Conservation (phyloP, 2,797 vertebrate species). For the Cephalopachus bancanus region DNA sequence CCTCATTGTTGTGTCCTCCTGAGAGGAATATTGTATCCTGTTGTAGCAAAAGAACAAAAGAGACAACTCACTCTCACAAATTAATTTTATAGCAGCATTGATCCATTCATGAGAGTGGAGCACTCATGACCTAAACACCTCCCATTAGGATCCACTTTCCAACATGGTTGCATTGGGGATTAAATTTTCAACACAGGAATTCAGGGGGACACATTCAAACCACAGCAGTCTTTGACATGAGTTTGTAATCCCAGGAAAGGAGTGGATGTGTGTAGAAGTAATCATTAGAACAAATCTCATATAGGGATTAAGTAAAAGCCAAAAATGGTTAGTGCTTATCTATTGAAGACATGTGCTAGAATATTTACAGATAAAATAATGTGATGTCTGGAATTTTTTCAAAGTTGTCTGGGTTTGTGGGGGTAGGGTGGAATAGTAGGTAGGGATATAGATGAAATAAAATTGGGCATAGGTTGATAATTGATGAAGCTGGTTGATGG, state of each 20-base stretch:
- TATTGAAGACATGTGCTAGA: background rate
- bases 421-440: background rate
- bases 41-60: background rate
- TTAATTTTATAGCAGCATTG: background rate
- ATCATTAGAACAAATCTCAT: background rate
- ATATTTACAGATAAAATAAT: slow-evolving; percentile 10
- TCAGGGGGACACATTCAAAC: background rate
- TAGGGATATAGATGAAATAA: background rate
- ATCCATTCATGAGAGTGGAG: background rate
- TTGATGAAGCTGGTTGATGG: slow-evolving; percentile 12
- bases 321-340: background rate
- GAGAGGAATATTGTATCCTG: background rate
- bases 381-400: background rate
- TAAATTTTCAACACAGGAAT: background rate
- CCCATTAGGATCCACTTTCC: background rate
- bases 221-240: background rate
- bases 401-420: background rate
- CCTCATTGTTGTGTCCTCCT: background rate
- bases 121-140: background rate
- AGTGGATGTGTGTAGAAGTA: background rate
- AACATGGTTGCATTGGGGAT: background rate
- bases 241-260: background rate
- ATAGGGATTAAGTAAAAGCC: background rate
- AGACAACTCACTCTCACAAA: background rate
- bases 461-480: background rate